Conservation (phyloP, 2,888 invertebrate species). For the Plagodis dolabraria region DNA sequence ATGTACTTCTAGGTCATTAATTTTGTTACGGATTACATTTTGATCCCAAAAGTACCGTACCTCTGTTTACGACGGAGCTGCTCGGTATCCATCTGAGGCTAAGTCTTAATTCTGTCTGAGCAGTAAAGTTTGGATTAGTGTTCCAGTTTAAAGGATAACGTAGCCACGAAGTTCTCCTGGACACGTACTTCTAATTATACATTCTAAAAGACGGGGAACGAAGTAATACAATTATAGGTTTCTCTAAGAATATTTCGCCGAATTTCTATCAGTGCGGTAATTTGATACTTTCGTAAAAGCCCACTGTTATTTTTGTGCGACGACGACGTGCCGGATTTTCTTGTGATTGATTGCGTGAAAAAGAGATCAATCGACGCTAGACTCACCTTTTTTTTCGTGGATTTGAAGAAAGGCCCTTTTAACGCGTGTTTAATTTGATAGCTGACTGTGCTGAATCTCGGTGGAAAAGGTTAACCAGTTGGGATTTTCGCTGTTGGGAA, state of each 20-base stretch:
- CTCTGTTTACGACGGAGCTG: conserved; percentile 10
- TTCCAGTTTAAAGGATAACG: conserved; percentile 1
- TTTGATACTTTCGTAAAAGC: conserved; percentile 21
- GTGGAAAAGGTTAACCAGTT: background rate
- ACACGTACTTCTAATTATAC: background rate
- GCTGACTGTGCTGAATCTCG: conserved; percentile 1
- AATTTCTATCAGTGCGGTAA: conserved; percentile 4
- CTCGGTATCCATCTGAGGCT: conserved; percentile 2
- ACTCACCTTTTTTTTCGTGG: conserved; percentile 16
- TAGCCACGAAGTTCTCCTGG: background rate
- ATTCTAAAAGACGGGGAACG: background rate
- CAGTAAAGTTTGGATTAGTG: conserved; percentile 16
- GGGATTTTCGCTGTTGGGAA: too few species aligned
- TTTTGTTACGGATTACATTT: conserved; percentile 22
- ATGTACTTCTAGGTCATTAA: conserved; percentile 2
- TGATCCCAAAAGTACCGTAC: conserved; percentile 1
- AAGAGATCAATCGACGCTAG: conserved; percentile 24
- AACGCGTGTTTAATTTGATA: conserved; percentile 18
- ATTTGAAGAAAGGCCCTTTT: conserved; percentile 7
- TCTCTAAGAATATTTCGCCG: conserved; percentile 3
- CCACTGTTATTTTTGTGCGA: conserved; percentile 12
- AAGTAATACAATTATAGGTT: conserved; percentile 2
- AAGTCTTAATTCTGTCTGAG: conserved; percentile 3
- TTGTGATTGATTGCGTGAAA: conserved; percentile 25
- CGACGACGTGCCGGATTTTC: conserved; percentile 25